phyloP scores from a whole-genome alignment of 2,888 invertebrate species.

The Notodonta ziczac region DNA sequence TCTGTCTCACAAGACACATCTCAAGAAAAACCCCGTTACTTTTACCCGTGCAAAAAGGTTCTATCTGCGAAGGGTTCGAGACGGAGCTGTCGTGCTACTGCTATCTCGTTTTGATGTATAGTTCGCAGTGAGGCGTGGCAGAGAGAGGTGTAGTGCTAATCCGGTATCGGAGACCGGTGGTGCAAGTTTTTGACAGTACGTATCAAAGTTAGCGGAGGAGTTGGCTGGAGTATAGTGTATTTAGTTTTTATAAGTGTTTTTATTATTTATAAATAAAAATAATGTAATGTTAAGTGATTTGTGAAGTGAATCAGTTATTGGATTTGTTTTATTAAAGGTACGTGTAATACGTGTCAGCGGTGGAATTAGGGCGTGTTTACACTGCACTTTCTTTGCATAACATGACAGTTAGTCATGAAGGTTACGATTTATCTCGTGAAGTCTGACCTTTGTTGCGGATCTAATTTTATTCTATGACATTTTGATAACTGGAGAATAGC shows the following conservation, averaged over 20 bases:
- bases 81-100: slow-evolving; percentile 20
- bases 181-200: slow-evolving; percentile 82
- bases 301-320: slow-evolving; percentile 36
- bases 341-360: slow-evolving; percentile 39
- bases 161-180: slow-evolving; percentile 70
- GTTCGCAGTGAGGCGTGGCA: slow-evolving; percentile 11
- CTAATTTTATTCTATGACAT: slow-evolving; percentile 10
- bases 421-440: slow-evolving; percentile 46
- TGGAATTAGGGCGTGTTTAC: slow-evolving; percentile 53
- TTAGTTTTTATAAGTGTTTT: slow-evolving; percentile 46
- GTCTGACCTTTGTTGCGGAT: slow-evolving; percentile 34
- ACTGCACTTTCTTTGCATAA: slow-evolving; percentile 68
- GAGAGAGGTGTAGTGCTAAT: slow-evolving; percentile 54
- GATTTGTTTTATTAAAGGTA: slow-evolving; percentile 32
- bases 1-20: slow-evolving; percentile 76
- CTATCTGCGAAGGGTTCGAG: slow-evolving; percentile 64
- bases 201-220: slow-evolving; percentile 64
- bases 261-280: slow-evolving; percentile 40
- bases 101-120: slow-evolving; percentile 47
- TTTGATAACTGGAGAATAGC: neutral
- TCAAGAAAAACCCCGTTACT: slow-evolving; percentile 83
- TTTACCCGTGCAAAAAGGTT: slow-evolving; percentile 83
- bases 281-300: slow-evolving; percentile 38
- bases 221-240: slow-evolving; percentile 63
- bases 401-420: slow-evolving; percentile 70